Conservation (phyloP, 2,113 vertebrate species). For the Carlito syrichta region DNA sequence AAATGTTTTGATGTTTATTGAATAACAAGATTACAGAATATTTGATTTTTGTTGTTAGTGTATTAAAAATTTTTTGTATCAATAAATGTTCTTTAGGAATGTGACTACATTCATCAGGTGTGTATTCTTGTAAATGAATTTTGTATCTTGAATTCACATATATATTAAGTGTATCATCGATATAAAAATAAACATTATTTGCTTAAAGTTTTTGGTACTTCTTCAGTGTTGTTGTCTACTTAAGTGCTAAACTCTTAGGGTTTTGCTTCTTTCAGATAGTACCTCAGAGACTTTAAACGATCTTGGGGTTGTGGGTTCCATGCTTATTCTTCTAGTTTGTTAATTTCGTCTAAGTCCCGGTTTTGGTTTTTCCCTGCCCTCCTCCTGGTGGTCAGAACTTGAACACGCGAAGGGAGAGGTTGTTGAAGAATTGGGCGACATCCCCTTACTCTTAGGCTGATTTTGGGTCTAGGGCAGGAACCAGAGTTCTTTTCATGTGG, state of each 20-base stretch:
- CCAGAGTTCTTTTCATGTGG: background rate
- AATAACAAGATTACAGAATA: conserved; percentile 67
- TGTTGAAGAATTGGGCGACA: background rate
- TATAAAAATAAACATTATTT: conserved; percentile 82
- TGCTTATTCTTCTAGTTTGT: background rate
- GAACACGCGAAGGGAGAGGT: background rate
- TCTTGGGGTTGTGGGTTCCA: background rate
- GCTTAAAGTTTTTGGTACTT: conserved; percentile 64
- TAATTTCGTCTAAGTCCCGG: background rate
- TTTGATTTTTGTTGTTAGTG: conserved; percentile 72
- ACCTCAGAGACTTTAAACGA: background rate
- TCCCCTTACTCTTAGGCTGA: background rate
- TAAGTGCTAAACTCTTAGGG: background rate
- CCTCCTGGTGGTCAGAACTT: background rate
- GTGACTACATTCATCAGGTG: conserved; percentile 76
- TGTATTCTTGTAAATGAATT: conserved; percentile 80
- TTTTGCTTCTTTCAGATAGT: background rate
- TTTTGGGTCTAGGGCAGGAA: background rate
- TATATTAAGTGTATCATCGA: conserved; percentile 79
- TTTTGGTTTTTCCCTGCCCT: background rate
- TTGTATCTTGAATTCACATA: conserved; percentile 77
- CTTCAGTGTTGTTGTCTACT: background rate
- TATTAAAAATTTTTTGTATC: conserved; percentile 71
- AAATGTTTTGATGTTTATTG: conserved; percentile 63
- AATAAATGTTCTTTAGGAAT: conserved; percentile 78